These are phyloP conservation scores for Heteronetta atricapilla DNA, from an alignment of 2,113 vertebrate genomes.

Conservation along the genomic window DNA sequence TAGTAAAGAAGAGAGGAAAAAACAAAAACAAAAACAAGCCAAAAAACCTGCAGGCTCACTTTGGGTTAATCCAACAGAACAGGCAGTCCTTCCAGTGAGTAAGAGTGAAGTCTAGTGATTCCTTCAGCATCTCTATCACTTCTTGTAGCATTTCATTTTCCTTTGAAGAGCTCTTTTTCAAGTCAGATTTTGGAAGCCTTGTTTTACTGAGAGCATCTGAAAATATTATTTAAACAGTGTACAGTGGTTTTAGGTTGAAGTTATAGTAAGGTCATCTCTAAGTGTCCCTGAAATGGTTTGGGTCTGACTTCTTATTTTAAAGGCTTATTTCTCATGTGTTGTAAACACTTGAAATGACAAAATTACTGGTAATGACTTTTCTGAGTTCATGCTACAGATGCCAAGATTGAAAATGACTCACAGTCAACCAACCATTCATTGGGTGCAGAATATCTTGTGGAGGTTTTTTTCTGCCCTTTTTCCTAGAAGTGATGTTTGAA, in stretches of 20 bases:
- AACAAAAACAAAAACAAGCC: neutral
- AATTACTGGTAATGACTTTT: constrained; percentile 22
- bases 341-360: neutral
- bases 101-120: neutral
- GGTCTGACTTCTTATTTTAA: neutral
- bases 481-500: constrained; percentile 43
- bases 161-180: neutral
- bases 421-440: constrained; percentile 28
- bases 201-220: neutral
- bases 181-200: neutral
- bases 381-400: constrained; percentile 6
- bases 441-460: neutral
- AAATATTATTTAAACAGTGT: neutral
- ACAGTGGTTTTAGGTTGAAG: neutral
- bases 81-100: neutral
- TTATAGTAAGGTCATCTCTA: neutral
- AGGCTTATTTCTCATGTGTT: neutral
- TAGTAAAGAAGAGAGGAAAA: neutral
- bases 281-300: neutral
- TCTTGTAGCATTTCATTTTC: neutral
- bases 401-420: constrained; percentile 19
- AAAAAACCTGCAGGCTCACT: neutral
- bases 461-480: neutral
- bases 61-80: neutral
- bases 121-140: neutral